Evolutionary conservation across 1,140 invertebrate genomes (phyloP).

Genomic region (Lethrus apterus): DNA sequence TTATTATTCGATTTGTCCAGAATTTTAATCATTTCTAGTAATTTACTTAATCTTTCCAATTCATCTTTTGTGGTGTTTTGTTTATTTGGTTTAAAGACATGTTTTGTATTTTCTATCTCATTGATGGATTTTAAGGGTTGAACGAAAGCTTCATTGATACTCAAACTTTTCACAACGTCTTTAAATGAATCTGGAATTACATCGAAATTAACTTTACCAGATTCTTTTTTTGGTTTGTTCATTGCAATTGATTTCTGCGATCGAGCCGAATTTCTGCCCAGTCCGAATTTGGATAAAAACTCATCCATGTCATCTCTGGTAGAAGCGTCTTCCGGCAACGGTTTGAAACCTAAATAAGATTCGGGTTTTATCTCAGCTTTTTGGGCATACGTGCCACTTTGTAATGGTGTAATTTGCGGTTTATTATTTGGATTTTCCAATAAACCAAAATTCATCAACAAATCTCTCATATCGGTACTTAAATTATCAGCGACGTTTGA

Average conservation of each 20-base stretch:
- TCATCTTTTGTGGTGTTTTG: constrained; percentile 38
- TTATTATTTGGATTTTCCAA: constrained; percentile 27
- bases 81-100: constrained; percentile 33
- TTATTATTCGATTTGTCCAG: constrained; percentile 42
- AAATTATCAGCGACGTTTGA: constrained; percentile 38
- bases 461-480: constrained; percentile 41
- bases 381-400: constrained; percentile 18
- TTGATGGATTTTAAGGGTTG: constrained; percentile 7
- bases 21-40: constrained; percentile 37
- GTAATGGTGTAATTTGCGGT: background rate
- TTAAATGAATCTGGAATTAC: constrained; percentile 46
- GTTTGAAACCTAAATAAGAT: constrained; percentile 52
- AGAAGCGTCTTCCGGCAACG: constrained; percentile 44
- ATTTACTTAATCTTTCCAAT: constrained; percentile 40
- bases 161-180: constrained; percentile 45
- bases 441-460: constrained; percentile 42
- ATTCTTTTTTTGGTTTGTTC: constrained; percentile 21
- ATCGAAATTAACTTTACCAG: constrained; percentile 36
- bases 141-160: background rate
- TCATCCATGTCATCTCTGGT: constrained; percentile 49
- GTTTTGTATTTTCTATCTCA: constrained; percentile 15
- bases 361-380: constrained; percentile 35
- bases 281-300: constrained; percentile 50
- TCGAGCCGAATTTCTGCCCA: constrained; percentile 36
- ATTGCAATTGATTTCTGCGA: constrained; percentile 37